These are phyloP conservation scores for Drosophila simulans DNA, from an alignment of 1,140 invertebrate species.

Conservation along the genomic window DNA sequence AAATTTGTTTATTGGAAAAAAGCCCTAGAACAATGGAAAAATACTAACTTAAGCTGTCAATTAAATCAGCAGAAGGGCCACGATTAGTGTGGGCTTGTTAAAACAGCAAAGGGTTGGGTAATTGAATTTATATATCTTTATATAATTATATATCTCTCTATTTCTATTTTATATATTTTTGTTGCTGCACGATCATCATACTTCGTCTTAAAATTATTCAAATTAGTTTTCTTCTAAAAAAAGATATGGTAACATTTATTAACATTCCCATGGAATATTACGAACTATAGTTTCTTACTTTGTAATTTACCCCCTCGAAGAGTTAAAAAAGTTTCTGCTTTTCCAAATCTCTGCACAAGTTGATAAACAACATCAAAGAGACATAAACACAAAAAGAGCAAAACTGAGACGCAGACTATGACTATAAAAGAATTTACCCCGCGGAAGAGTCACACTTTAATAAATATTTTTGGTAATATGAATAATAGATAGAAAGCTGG, in stretches of 20 bases:
- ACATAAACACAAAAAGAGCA: slow-evolving; percentile 32
- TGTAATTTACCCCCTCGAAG: slow-evolving; percentile 1
- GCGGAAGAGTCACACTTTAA: slow-evolving; percentile 17
- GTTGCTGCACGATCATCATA: too few species aligned
- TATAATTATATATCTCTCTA: not conserved
- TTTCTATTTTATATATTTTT: too few species aligned
- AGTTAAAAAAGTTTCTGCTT: slow-evolving; percentile 24
- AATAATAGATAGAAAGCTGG: not conserved
- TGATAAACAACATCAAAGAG: slow-evolving; percentile 45
- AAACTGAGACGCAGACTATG: slow-evolving; percentile 7
- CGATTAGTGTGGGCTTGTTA: slow-evolving; percentile 1
- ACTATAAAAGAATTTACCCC: slow-evolving; percentile 22
- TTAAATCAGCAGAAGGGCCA: slow-evolving; percentile 16
- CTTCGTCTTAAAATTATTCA: too few species aligned
- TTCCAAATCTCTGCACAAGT: slow-evolving; percentile 26
- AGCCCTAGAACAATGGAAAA: not conserved
- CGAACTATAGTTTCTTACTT: not conserved
- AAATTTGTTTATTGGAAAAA: slow-evolving; percentile 9
- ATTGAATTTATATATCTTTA: not conserved
- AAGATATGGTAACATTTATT: not conserved
- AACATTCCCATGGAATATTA: not conserved
- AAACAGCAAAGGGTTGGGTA: slow-evolving; percentile 2
- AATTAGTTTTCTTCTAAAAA: not conserved
- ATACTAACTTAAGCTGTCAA: slow-evolving; percentile 1
- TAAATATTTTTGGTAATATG: not conserved